Evolutionary conservation across 2,888 invertebrate genomes (phyloP).

Genomic region (Ectemnius lituratus): DNA sequence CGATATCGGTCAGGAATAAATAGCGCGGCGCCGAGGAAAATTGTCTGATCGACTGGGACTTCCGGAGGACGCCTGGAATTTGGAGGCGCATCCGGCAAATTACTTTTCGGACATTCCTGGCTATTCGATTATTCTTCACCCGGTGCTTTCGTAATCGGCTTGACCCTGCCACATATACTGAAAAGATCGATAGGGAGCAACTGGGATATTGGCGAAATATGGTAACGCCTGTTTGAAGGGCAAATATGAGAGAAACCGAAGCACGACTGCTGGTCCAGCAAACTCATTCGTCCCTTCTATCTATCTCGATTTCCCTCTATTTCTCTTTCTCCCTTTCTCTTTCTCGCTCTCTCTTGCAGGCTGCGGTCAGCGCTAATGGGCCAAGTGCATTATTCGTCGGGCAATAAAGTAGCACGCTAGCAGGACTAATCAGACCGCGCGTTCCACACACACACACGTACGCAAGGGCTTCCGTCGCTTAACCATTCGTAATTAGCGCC

Average conservation of each 20-base stretch:
- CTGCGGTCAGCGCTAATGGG: slow-evolving; percentile 8
- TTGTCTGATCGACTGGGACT: not conserved
- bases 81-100: not conserved
- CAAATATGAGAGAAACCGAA: too few relatives aligned
- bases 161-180: slow-evolving; percentile 1
- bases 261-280: too few relatives aligned
- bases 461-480: not conserved
- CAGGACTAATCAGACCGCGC: slow-evolving; percentile 26
- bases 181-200: slow-evolving; percentile 1
- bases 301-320: too few relatives aligned
- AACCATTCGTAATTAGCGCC: not conserved
- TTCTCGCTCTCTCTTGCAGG: not conserved
- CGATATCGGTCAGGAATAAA: not conserved
- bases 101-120: not conserved
- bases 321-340: too few relatives aligned
- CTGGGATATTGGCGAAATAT: not conserved
- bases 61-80: not conserved
- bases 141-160: not conserved
- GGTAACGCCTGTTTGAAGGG: not conserved
- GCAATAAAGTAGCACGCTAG: slow-evolving; percentile 28
- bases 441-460: too few relatives aligned
- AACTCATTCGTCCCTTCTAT: too few relatives aligned
- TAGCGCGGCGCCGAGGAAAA: slow-evolving; percentile 4
- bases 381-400: slow-evolving; percentile 26
- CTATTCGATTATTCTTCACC: not conserved